phyloP scores from a whole-genome alignment of 53 echinoderm and acorn worm species.

The Stichopus horrens region DNA sequence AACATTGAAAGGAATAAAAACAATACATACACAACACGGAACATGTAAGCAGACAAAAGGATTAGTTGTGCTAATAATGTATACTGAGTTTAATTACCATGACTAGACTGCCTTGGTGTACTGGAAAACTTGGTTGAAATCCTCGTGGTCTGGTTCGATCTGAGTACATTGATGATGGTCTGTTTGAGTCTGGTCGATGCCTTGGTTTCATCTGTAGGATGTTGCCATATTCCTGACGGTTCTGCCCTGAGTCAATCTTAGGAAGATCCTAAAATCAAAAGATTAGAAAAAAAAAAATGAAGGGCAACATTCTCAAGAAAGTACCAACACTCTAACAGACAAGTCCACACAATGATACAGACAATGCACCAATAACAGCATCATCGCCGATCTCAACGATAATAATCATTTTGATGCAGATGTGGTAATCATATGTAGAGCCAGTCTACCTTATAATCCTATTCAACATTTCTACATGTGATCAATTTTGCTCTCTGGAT shows the following conservation, averaged over 20 bases:
- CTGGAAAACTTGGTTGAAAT: slow-evolving; percentile 23
- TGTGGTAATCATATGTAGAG: background rate
- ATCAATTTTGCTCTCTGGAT: background rate
- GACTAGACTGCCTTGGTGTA: slow-evolving; percentile 3
- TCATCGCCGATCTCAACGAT: no score
- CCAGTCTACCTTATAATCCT: background rate
- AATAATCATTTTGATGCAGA: no score
- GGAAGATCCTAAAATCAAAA: background rate
- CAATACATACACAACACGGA: no score
- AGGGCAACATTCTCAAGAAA: no score
- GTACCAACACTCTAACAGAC: background rate
- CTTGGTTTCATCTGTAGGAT: background rate
- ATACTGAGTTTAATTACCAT: slow-evolving; percentile 1
- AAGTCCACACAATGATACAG: background rate
- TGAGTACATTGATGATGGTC: slow-evolving; percentile 21
- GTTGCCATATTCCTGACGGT: background rate
- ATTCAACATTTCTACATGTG: background rate
- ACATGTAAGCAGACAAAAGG: no score
- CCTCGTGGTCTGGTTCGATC: slow-evolving; percentile 18
- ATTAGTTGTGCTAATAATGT: background rate
- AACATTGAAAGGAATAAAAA: no score
- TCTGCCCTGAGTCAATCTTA: background rate
- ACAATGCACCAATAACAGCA: no score
- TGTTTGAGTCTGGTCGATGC: background rate
- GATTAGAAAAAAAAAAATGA: background rate